These are phyloP conservation scores for Heliconius sara DNA, from an alignment of 2,888 invertebrate species.

Conservation along the genomic window DNA sequence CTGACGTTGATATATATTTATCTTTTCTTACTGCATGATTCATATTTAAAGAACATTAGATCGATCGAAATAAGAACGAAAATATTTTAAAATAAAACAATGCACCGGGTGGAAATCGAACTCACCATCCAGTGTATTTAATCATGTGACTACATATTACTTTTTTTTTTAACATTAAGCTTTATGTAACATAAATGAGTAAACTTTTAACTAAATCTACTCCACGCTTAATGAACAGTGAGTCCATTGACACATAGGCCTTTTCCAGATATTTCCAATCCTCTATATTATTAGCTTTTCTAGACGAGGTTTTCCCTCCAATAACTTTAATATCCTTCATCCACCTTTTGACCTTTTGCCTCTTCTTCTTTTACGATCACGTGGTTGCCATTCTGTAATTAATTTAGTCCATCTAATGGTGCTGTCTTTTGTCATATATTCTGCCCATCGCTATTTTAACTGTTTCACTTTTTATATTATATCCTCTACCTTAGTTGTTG, in stretches of 20 bases:
- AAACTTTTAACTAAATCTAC: neutral
- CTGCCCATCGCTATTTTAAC: neutral
- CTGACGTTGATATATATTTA: no score
- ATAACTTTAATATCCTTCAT: slow-evolving; percentile 4
- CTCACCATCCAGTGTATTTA: no score
- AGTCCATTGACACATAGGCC: neutral
- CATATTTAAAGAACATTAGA: no score
- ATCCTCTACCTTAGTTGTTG: neutral
- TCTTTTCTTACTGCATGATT: no score
- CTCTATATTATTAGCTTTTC: neutral
- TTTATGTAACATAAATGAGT: no score
- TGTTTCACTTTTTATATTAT: neutral
- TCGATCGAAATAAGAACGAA: no score
- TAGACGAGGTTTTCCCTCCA: neutral
- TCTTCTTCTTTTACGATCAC: slow-evolving; percentile 5
- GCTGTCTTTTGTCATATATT: slow-evolving; percentile 21
- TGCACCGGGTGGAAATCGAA: no score
- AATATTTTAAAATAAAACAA: no score
- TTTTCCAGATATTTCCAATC: neutral
- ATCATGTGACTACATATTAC: no score
- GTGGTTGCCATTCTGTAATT: slow-evolving; percentile 23
- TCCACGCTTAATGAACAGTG: neutral
- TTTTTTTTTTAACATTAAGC: no score
- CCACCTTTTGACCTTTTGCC: slow-evolving; percentile 1
- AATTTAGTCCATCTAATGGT: slow-evolving; percentile 9